Conservation (phyloP, 64 coral and sea anemone species). For the Stichodactyla mertensii region DNA sequence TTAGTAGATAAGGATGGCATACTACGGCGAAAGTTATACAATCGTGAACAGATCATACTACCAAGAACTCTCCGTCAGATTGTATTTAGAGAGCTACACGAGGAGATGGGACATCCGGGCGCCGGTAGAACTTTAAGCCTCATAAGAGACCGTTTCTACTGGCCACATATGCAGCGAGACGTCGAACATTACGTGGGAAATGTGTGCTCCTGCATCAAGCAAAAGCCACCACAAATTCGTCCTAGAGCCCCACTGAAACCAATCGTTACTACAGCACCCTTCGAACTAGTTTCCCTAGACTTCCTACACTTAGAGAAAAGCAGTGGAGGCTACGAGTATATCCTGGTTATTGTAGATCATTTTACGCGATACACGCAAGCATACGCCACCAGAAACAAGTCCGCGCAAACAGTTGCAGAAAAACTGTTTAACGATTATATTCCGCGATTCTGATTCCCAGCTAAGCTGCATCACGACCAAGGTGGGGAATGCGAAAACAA, state of each 20-base stretch:
- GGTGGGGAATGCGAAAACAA: too few relatives aligned
- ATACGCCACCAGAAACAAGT: conserved; percentile 20
- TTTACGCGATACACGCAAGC: conserved; percentile 13
- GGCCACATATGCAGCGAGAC: conserved; percentile 25
- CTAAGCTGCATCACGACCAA: too few relatives aligned
- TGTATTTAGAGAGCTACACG: conserved; percentile 23
- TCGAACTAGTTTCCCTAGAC: conserved; percentile 36
- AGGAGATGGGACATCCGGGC: conserved; percentile 25
- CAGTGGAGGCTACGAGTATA: conserved; percentile 13
- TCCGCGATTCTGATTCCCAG: too few relatives aligned
- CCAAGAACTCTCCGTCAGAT: conserved; percentile 4
- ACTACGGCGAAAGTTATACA: conserved; percentile 21
- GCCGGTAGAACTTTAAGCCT: not conserved
- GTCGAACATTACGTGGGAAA: conserved; percentile 15
- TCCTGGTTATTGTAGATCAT: conserved; percentile 15
- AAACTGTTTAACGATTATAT: too few relatives aligned
- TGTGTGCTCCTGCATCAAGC: conserved; percentile 4
- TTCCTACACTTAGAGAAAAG: conserved; percentile 22
- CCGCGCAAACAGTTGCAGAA: not conserved
- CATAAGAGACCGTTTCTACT: conserved; percentile 7
- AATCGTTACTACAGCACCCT: conserved; percentile 21
- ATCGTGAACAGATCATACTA: conserved; percentile 18
- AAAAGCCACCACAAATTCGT: conserved; percentile 9
- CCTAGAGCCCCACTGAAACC: conserved; percentile 14
- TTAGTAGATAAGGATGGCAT: conserved; percentile 11